Evolutionary conservation across 2,888 invertebrate genomes (phyloP).

Genomic region (Baronia brevicornis): DNA sequence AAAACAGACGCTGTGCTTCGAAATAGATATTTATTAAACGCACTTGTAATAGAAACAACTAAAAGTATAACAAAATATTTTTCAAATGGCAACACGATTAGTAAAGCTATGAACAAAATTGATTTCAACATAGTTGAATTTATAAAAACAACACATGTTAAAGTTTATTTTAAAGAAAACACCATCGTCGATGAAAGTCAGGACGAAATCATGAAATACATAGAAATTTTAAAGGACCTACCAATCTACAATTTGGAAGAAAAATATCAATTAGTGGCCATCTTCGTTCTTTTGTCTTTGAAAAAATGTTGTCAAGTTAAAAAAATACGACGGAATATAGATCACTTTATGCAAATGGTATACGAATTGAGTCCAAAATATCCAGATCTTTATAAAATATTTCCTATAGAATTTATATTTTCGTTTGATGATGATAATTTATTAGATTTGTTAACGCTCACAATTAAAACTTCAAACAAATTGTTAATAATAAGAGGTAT

Average conservation of each 20-base stretch:
- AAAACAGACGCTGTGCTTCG: conserved; percentile 33
- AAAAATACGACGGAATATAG: conserved; percentile 44
- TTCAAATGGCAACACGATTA: conserved; percentile 40
- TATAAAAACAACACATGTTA: conserved; percentile 34
- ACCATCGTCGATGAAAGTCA: conserved; percentile 27
- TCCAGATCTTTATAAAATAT: conserved; percentile 60
- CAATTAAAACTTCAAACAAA: conserved; percentile 46
- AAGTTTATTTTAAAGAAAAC: conserved; percentile 35
- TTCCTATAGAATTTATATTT: conserved; percentile 50
- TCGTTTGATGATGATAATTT: conserved; percentile 41
- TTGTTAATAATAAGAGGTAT: conserved; percentile 43
- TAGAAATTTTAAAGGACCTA: conserved; percentile 46
- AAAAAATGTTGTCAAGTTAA: conserved; percentile 49
- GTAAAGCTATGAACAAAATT: conserved; percentile 41
- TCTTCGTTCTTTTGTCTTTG: conserved; percentile 49
- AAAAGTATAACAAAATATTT: conserved; percentile 45
- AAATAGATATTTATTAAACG: conserved; percentile 43
- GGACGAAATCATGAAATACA: conserved; percentile 28
- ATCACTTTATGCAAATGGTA: conserved; percentile 43
- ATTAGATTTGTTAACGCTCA: conserved; percentile 48
- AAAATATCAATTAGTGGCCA: conserved; percentile 49
- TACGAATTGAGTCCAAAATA: conserved; percentile 55
- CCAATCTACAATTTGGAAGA: conserved; percentile 56
- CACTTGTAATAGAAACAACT: conserved; percentile 43
- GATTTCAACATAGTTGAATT: conserved; percentile 43